Conservation (phyloP, 2,113 vertebrate genomes). For the Dryoscopus gambensis region DNA sequence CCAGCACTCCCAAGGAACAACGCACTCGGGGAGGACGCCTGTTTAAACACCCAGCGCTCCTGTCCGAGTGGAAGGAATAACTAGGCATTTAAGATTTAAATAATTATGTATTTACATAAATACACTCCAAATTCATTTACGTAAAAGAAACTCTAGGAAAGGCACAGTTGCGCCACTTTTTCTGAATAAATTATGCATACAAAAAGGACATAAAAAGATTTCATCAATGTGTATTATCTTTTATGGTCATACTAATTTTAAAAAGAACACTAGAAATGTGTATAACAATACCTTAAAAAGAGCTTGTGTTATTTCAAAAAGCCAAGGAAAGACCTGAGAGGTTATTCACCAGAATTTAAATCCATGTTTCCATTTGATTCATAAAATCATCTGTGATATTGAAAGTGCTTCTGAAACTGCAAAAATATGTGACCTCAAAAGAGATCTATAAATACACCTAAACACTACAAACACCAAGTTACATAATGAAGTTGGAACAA, state of each 20-base stretch:
- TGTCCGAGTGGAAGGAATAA: background rate
- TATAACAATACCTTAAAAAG: background rate
- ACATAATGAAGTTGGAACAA: background rate
- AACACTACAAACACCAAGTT: background rate
- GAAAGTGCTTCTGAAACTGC: background rate
- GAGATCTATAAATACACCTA: background rate
- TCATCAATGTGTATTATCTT: background rate
- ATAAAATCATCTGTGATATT: background rate
- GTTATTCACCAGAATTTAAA: background rate
- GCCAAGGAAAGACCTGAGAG: background rate
- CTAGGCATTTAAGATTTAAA: background rate
- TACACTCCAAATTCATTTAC: background rate
- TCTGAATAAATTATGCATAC: background rate
- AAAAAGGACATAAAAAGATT: background rate
- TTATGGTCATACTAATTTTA: background rate
- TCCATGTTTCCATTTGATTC: background rate
- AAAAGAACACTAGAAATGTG: background rate
- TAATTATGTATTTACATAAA: background rate
- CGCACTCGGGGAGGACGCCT: background rate
- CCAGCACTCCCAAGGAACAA: accelerated
- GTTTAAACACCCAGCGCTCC: background rate
- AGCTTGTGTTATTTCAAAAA: background rate
- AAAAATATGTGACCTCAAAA: background rate
- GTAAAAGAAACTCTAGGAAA: background rate
- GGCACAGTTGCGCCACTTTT: background rate